phyloP scores from a whole-genome alignment of 2,888 invertebrate species.

The Tipula unca region DNA sequence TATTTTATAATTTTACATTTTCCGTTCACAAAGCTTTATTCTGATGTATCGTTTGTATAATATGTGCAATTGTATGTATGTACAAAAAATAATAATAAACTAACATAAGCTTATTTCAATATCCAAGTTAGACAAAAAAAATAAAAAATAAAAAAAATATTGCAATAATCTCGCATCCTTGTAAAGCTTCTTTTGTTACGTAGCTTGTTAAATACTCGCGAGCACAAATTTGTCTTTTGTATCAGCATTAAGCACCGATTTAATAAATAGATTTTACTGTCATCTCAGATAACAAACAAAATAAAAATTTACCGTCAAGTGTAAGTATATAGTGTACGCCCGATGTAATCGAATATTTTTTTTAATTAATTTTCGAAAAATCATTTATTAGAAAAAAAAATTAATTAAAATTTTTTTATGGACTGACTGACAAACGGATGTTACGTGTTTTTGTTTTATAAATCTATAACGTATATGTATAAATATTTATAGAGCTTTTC shows the following conservation, averaged over 20 bases:
- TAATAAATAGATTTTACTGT: background rate
- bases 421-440: too few species aligned
- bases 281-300: background rate
- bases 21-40: background rate
- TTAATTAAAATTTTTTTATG: background rate
- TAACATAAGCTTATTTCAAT: background rate
- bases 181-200: background rate
- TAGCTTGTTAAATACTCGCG: background rate
- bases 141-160: background rate
- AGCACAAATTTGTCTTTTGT: too few species aligned
- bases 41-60: too few species aligned
- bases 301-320: background rate
- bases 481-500: background rate
- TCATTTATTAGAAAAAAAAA: background rate
- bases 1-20: background rate
- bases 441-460: too few species aligned
- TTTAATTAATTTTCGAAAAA: background rate
- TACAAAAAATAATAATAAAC: background rate
- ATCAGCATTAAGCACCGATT: too few species aligned
- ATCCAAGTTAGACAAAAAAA: background rate
- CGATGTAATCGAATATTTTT: background rate
- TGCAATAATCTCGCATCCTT: background rate
- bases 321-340: too few species aligned
- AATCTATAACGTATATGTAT: background rate
- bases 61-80: background rate